Base-by-base conservation (phyloP, 2,888 invertebrate species). In the Helicoverpa assulta region DNA sequence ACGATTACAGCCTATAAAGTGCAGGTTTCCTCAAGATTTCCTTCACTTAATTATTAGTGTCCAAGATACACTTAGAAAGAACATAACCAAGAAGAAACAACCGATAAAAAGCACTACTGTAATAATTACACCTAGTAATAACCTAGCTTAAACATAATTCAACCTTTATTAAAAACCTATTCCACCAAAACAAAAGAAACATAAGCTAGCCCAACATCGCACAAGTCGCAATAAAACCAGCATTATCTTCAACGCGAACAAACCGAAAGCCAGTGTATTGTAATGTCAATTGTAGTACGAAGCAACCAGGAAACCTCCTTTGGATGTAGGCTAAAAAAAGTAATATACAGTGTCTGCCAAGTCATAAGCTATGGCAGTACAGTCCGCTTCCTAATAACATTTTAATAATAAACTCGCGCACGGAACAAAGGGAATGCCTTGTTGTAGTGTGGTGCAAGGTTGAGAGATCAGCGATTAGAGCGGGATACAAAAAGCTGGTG, bases 381-480 rank as follows among this genome's bases (percentile, higher is more conserved):
- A 84, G 84, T 84, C 83, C 78, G 85, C 88, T 86, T 84, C 86
- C 88, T 92, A 91, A 93, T 92, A 93, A 91, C 90, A 91, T 92
- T 93, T 93, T 92, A 93, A 92, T 93, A 93, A 92, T 92, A 93
- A 90, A 91, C 88, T 89, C 85, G 86, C 83, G 82, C 80, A 86
- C 83, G 79, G 83, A 86, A 86, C 88, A 87, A 87, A 85, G 86
- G 80, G 84, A 84, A 85, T 85, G 76, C 69, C 63, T 76, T 33
- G 79, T 76, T 76, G 77, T 68, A 47, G 62, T 57, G 40, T 66
- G 86, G 84, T 54, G n/a, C 55, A 84, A 87, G 43, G n/a, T 40
- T 8, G 63, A 68, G 73, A 59, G 51, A 16, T 8, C 5, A 37
- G 80, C 82, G 83, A 65, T 47, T 19, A 6, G 8, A 0, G 10